These are phyloP conservation scores for Sarcophaga caerulescens DNA, from an alignment of 2,888 invertebrate genomes.

Conservation along the genomic window DNA sequence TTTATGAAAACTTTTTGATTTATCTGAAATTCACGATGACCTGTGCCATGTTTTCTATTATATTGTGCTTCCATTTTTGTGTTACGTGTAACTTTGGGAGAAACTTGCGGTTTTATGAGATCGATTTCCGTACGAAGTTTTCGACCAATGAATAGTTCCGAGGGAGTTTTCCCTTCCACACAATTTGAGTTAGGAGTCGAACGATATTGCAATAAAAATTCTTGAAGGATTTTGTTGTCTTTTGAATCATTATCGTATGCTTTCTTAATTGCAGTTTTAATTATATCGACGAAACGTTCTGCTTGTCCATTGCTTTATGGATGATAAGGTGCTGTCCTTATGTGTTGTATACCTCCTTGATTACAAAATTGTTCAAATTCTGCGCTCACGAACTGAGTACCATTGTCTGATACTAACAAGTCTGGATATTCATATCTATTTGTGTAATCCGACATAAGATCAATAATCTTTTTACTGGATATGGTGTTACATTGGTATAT, in stretches of 20 bases:
- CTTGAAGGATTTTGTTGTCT: constrained; percentile 50
- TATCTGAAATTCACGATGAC: constrained; percentile 18
- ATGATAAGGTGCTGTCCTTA: constrained; percentile 42
- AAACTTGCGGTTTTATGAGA: constrained; percentile 27
- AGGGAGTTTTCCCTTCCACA: constrained; percentile 44
- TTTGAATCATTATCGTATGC: constrained; percentile 22
- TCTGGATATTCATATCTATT: constrained; percentile 38
- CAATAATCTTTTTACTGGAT: constrained; percentile 1
- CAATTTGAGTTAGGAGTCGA: constrained; percentile 55
- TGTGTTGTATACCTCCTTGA: constrained; percentile 38
- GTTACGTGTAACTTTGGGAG: constrained; percentile 1
- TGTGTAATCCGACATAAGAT: constrained; percentile 5
- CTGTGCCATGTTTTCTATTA: constrained; percentile 35
- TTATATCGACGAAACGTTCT: constrained; percentile 43
- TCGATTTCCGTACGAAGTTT: constrained; percentile 56
- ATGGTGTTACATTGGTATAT: constrained; percentile 21
- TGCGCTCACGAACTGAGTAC: constrained; percentile 17
- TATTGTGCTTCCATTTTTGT: constrained; percentile 55
- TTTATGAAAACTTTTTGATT: constrained; percentile 40
- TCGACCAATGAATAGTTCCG: constrained; percentile 51
- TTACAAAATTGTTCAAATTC: constrained; percentile 47
- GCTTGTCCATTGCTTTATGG: constrained; percentile 44
- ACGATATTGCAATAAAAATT: constrained; percentile 56
- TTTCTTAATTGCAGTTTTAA: constrained; percentile 43
- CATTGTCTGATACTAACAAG: constrained; percentile 26